These are phyloP conservation scores for Microtus oregoni DNA, from an alignment of 2,113 vertebrate genomes.

Conservation along the genomic window DNA sequence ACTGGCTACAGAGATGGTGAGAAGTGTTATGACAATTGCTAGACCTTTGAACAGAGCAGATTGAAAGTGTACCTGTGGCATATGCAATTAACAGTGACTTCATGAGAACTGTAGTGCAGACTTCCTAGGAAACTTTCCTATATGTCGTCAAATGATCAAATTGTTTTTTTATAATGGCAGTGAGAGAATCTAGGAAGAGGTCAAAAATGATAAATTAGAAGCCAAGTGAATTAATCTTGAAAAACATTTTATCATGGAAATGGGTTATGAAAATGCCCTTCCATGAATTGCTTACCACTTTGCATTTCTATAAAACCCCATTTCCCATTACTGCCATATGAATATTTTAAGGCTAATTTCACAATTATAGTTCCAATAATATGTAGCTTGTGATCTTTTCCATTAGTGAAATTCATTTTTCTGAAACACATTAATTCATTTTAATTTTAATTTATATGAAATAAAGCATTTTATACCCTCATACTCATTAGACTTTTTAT, in stretches of 20 bases:
- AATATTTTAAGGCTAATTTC: constrained; percentile 63
- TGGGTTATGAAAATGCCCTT: constrained; percentile 3
- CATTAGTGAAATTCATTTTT: constrained; percentile 34
- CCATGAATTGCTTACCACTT: constrained; percentile 48
- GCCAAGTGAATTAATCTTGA: constrained; percentile 29
- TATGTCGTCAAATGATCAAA: neutral
- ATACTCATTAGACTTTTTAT: constrained; percentile 59
- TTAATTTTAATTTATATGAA: constrained; percentile 55
- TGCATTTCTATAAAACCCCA: constrained; percentile 54
- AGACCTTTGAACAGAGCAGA: neutral
- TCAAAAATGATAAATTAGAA: constrained; percentile 20
- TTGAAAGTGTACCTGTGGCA: neutral
- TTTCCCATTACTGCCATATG: constrained; percentile 36
- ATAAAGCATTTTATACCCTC: constrained; percentile 43
- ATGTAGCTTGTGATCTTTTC: constrained; percentile 1
- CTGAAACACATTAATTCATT: constrained; percentile 58
- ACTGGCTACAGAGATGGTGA: neutral
- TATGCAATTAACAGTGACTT: neutral
- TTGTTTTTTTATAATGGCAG: constrained; percentile 4
- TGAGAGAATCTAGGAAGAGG: neutral
- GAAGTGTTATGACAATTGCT: neutral
- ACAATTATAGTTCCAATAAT: constrained; percentile 39
- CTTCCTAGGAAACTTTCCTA: constrained; percentile 9
- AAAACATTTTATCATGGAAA: constrained; percentile 40
- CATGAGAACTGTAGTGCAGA: neutral